Evolutionary conservation across 92 coral and sea anemone species (phyloP).

Genomic region (Blastomussa wellsi): DNA sequence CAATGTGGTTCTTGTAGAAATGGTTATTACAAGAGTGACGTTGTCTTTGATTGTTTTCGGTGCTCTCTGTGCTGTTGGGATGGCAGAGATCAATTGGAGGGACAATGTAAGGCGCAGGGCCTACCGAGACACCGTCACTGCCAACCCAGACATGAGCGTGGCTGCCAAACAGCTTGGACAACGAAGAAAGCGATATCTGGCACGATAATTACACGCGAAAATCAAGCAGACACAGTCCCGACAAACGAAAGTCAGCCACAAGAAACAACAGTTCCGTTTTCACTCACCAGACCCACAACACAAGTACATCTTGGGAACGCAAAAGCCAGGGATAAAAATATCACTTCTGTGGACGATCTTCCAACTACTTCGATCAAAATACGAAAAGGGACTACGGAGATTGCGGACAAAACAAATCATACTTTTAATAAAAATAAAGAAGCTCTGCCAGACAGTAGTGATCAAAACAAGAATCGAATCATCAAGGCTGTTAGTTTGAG

Average conservation of each 20-base stretch:
- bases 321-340: not conserved
- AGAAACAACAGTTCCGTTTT: not conserved
- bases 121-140: slow-evolving; percentile 21
- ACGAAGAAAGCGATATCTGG: not conserved
- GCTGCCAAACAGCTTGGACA: not conserved
- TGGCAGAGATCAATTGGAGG: slow-evolving; percentile 4
- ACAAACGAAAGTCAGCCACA: not conserved
- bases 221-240: not conserved
- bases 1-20: slow-evolving; percentile 12
- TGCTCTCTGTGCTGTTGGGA: slow-evolving; percentile 40
- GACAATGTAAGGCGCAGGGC: slow-evolving; percentile 21
- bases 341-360: no score
- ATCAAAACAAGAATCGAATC: not conserved
- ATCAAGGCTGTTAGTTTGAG: not conserved
- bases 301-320: not conserved
- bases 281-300: not conserved
- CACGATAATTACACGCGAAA: not conserved
- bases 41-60: slow-evolving; percentile 6
- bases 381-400: no score
- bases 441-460: not conserved
- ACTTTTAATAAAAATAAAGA: not conserved
- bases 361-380: no score
- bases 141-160: slow-evolving; percentile 2
- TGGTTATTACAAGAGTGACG: slow-evolving; percentile 9
- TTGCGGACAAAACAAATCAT: not conserved